Percentiles rank a stretch among this genome's conserved stretches.
phyloP scores from a whole-genome alignment of 2,888 invertebrate species.

The Dascillus cervinus region DNA sequence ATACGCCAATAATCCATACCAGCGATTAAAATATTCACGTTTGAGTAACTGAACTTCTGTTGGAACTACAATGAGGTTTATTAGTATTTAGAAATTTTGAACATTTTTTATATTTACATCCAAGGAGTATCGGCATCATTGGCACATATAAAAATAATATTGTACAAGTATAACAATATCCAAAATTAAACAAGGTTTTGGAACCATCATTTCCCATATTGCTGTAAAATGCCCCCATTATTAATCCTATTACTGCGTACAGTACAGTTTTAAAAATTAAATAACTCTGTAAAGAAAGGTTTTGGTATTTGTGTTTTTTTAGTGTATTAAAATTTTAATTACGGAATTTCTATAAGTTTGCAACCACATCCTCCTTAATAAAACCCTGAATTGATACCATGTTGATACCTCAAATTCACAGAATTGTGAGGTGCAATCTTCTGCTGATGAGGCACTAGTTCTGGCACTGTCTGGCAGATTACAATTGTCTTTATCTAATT shows the following conservation, averaged over 20 bases:
- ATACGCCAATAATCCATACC: conserved; percentile 75
- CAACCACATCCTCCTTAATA: conserved; percentile 62
- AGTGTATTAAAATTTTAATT: too few relatives aligned
- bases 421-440: too few relatives aligned
- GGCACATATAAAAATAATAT: conserved; percentile 76
- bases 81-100: too few relatives aligned
- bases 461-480: conserved; percentile 12
- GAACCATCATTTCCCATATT: conserved; percentile 74
- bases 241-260: conserved; percentile 59
- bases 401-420: conserved; percentile 51
- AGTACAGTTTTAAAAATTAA: conserved; percentile 61
- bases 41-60: conserved; percentile 68
- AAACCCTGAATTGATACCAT: conserved; percentile 59
- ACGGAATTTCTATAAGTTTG: conserved; percentile 72
- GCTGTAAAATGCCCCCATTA: conserved; percentile 63
- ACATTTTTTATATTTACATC: conserved; percentile 56
- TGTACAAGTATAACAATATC: conserved; percentile 71
- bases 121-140: conserved; percentile 71
- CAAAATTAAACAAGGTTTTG: conserved; percentile 76
- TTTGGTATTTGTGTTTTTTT: too few relatives aligned
- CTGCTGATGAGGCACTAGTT: conserved; percentile 9
- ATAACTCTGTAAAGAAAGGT: conserved; percentile 51
- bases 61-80: conserved; percentile 56
- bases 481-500: conserved; percentile 7
- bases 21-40: conserved; percentile 76